Evolutionary conservation across 2,797 vertebrate species (phyloP), one percentile per base, ranked within the genome.

Genomic region (Sebastes elongatus): DNA sequence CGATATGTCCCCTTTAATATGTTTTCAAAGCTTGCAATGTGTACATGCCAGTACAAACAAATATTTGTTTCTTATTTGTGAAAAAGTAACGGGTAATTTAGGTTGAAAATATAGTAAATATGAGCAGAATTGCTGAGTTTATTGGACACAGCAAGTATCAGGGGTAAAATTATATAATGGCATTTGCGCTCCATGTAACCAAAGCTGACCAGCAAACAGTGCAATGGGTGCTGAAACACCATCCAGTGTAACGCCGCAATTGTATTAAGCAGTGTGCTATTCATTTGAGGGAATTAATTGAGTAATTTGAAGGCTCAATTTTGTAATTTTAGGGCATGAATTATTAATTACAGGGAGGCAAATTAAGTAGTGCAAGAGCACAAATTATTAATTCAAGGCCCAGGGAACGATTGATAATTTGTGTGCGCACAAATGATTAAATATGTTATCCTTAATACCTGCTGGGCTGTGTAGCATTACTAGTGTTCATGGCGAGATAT

Each of bases 291-390:
- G 63, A 78, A 77, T 75, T 18, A 86, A 77, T 49, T 11, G 13
- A 75, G 56, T 71, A 46, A 82, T 82, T 63, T n/a, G 28, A 82
- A 67, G 57, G 60, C 75, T 68, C 28, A 70, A 57, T 79, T 72
- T 76, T 59, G 77, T 80, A 67, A 84, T 84, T 79, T 76, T 75
- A 32, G 22, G 14, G 35, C 28, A 57, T 88, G 55, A 71, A 86
- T 86, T 81, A 83, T 89, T 84, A 77, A 90, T 76, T 71, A 46
- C 52, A 35, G 60, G 64, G 23, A 76, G 46, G 46, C 32, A 69
- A 83, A 77, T 84, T 62, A 74, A 72, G 60, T 61, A 33, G 56
- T 81, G 62, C 53, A 72, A 60, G 70, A 64, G 53, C 28, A 14
- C 46, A 80, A 78, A 78, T 90, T 67, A 78, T 86, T 85, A 62